Percentiles rank a stretch among this genome's conserved stretches.
Conservation (phyloP, 2,797 vertebrate species). For the Staurois parvus region DNA sequence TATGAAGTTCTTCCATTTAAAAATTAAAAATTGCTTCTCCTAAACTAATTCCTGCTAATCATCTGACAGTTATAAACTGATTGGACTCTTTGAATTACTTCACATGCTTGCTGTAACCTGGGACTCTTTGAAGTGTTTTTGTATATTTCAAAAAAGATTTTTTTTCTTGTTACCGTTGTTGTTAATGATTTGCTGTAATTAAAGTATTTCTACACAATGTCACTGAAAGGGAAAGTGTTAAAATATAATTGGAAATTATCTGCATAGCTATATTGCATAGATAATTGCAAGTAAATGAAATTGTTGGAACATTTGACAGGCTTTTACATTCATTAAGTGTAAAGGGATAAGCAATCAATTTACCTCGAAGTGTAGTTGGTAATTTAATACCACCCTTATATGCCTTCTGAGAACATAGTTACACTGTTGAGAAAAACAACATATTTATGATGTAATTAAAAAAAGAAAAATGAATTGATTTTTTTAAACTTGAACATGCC, state of each 20-base stretch:
- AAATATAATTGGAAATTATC: conserved; percentile 52
- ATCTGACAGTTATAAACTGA: background rate
- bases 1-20: too few species aligned
- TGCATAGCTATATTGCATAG: conserved; percentile 48
- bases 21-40: background rate
- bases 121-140: background rate
- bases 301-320: conserved; percentile 61
- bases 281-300: conserved; percentile 55
- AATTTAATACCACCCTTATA: conserved; percentile 58
- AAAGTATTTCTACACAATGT: conserved; percentile 11
- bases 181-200: conserved; percentile 22
- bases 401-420: conserved; percentile 58
- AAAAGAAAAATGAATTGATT: conserved; percentile 59
- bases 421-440: conserved; percentile 60
- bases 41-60: background rate
- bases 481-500: conserved; percentile 53
- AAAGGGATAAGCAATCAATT: conserved; percentile 63
- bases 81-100: background rate
- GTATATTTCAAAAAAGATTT: background rate
- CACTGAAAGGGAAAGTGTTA: conserved; percentile 43
- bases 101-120: background rate
- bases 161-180: background rate
- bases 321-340: conserved; percentile 62
- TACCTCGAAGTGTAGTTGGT: conserved; percentile 56
- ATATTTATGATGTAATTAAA: conserved; percentile 63